A percentile compares a stretch with the other conserved stretches of the same genome.
Conservation (phyloP, 1,140 invertebrate genomes). For the Drosophila sturtevanti region DNA sequence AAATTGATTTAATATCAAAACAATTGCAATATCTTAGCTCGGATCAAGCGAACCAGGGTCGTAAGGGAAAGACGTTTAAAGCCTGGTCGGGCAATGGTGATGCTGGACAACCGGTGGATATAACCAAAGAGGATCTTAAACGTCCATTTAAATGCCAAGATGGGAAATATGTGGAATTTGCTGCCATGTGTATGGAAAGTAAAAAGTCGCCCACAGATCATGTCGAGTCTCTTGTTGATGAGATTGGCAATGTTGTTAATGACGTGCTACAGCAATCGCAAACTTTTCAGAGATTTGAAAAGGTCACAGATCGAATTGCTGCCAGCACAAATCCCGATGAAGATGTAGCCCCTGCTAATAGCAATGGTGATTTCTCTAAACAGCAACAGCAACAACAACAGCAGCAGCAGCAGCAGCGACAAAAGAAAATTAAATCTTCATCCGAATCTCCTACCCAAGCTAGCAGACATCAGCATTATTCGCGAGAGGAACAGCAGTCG, state of each 20-base stretch:
- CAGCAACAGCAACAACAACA: neutral
- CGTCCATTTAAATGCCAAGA: conserved; percentile 57
- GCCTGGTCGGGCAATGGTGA: conserved; percentile 67
- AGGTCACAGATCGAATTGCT: conserved; percentile 59
- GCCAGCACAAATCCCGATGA: conserved; percentile 17
- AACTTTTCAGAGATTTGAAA: conserved; percentile 69
- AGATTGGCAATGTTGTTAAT: conserved; percentile 61
- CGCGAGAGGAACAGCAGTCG: neutral
- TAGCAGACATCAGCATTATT: neutral
- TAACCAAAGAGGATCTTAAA: conserved; percentile 62
- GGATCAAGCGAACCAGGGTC: neutral
- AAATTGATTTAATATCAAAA: conserved; percentile 75
- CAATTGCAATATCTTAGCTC: conserved; percentile 66
- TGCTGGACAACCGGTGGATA: conserved; percentile 46
- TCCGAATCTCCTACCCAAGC: conserved; percentile 13
- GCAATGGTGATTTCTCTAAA: neutral
- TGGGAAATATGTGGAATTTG: conserved; percentile 61
- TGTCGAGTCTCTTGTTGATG: conserved; percentile 54
- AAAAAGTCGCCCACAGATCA: conserved; percentile 15
- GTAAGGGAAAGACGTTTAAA: conserved; percentile 55
- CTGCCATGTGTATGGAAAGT: conserved; percentile 65
- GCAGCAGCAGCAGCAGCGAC: neutral
- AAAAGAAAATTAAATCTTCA: neutral
- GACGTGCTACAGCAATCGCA: conserved; percentile 66
- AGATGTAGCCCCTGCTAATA: neutral